Evolutionary conservation across 2,113 vertebrate genomes (phyloP), one percentile per base, ranked within the genome.

Genomic region (Psilopsiagon aurifrons): DNA sequence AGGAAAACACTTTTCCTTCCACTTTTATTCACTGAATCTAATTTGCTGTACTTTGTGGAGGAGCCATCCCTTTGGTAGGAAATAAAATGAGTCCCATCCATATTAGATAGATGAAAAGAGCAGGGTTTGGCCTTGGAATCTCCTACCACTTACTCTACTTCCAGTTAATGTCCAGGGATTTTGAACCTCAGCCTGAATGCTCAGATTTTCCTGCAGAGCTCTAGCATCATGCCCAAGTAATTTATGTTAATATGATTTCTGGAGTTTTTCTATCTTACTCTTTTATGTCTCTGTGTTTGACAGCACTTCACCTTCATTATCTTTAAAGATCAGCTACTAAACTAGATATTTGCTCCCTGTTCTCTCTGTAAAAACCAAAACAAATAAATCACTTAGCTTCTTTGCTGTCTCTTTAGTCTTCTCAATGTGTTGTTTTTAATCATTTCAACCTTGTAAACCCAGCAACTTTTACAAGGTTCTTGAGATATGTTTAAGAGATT

Each of bases 331-430:
- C 90, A 81, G 76, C 79, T 59, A 83, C 17, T 90, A 80, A 94
- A 43, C 70, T 88, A 86, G 79, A 60, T 55, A 88, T 93, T 93
- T 83, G 64, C 75, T 96, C 62, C 46, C 63, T 46, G 28, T 67
- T 83, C 31, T 9, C n/a, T 69, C 49, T 88, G 83, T 90, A 29
- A 54, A 94, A 94, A 94, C 43, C 54, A 82, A 89, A 92, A 66
- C 75, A 93, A 94, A 94, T 88, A 94, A 96, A 94, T 96, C 93
- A 95, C 37, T 63, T 91, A 33, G 4, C 54, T 90, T 89, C 70
- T 88, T 74, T 95, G 18, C 71, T 85, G 46, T 77, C 79, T 90
- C 54, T 77, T 94, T 88, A 83, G n/a, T 86, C 43, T 88, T 27
- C 27, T 77, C 9, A 5, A 23, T 70, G 28, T 57, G 29, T 35